Base-by-base conservation (phyloP, 1,140 invertebrate species). In the Panagrolaimus sp. region DNA sequence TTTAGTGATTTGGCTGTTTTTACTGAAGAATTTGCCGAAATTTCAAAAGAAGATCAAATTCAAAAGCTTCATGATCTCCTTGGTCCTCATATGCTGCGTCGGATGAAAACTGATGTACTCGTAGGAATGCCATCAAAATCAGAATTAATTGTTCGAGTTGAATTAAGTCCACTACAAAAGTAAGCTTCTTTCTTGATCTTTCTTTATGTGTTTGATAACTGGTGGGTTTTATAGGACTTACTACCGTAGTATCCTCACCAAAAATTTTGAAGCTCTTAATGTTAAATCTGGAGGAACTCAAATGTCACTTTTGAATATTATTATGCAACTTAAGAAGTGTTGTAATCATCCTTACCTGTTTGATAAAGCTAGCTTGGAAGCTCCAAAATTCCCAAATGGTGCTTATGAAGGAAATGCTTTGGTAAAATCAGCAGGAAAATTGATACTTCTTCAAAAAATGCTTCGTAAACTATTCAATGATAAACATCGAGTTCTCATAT, bases 271-370 rank as follows among this genome's bases (percentile, higher is more conserved):
- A 84, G 96, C 96, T 17, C 85, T 99, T 38, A 98, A 97, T 86
- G 90, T 93, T 0, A 94, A 93, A 84, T 91, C 92, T 71, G 94
- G 94, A 71, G 93, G 93, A 6, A 91, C 94, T 73, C 85, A 93
- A 73, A 93, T 97, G 4, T 98, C 96, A 0, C 85, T 99, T 28
- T 87, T 99, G 14, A 99, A 99, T 83, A 95, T 99, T 43, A 97
- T 99, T 91, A 99, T 99, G 96, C 96, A 99, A 83, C 86, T 99
- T 80, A 99, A 99, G 83, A 99, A 99, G 82, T 98, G 96, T 83
- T 98, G 95, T 83, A 99, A 99, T 83, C 96, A 99, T 88, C 96
- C 96, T 0, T 99, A 98, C 83, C 86, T 99, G 38, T 98, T 99
- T 84, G 93, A 94, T 1, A 93, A 92, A 10, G 96, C 96, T 0